Evolutionary conservation across 2,113 vertebrate genomes (phyloP).

Genomic region (Meles meles): DNA sequence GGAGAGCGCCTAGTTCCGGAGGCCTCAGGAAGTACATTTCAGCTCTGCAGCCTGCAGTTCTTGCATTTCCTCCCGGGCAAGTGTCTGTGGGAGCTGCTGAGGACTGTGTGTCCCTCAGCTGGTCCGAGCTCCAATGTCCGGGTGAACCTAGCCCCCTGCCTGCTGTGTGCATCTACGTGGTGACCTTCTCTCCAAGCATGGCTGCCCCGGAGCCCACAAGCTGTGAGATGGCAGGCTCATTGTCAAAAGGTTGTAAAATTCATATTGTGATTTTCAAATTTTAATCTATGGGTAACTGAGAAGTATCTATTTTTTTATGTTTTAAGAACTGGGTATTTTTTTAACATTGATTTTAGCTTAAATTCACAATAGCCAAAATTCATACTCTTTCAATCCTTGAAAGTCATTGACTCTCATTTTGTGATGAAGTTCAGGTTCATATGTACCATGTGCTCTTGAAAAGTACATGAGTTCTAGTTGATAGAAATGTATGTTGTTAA

Average conservation of each 20-base stretch:
- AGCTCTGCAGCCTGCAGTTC: not conserved
- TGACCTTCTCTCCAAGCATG: not conserved
- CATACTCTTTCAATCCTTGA: not conserved
- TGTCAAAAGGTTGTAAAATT: not conserved
- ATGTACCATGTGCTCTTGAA: not conserved
- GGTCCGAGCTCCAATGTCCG: not conserved
- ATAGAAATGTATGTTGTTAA: not conserved
- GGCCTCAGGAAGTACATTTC: not conserved
- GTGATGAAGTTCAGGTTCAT: not conserved
- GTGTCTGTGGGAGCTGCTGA: not conserved
- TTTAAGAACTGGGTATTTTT: not conserved
- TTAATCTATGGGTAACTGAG: not conserved
- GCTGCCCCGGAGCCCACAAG: no score
- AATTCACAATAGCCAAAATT: not conserved
- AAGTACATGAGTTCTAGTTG: not conserved
- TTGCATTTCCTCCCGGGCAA: not conserved
- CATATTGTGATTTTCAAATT: not conserved
- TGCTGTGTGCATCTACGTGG: not conserved
- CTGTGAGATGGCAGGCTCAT: rapidly evolving
- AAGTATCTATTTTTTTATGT: not conserved
- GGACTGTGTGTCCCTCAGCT: not conserved
- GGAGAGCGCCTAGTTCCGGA: not conserved
- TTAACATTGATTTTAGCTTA: not conserved
- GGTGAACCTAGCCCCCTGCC: not conserved
- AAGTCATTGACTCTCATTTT: not conserved